Conservation (phyloP, 2,888 invertebrate species). For the Caenorhabditis sp. region DNA sequence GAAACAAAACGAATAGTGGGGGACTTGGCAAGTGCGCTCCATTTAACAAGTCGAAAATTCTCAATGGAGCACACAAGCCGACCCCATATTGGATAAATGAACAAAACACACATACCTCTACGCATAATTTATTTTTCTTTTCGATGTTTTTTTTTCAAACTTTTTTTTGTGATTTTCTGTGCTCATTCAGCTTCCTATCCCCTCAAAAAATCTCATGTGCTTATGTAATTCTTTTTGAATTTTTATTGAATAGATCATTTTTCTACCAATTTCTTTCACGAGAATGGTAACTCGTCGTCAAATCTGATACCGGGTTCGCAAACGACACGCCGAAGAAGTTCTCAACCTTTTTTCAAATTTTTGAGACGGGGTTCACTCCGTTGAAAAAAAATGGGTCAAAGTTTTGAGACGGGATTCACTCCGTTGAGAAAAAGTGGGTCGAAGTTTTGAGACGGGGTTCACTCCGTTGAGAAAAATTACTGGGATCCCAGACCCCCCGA, state of each 20-base stretch:
- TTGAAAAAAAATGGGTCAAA: too few species aligned
- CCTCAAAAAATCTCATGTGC: constrained; percentile 4
- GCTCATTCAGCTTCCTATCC: constrained; percentile 1
- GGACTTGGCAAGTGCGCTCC: constrained; percentile 7
- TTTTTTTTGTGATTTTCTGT: constrained; percentile 27
- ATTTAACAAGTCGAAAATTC: background rate
- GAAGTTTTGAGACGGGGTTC: too few species aligned
- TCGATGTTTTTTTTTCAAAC: background rate
- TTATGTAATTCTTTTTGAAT: background rate
- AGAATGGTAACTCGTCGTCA: too few species aligned
- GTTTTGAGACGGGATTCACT: too few species aligned
- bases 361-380: too few species aligned
- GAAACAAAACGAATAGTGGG: background rate
- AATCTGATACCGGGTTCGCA: too few species aligned
- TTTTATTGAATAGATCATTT: background rate
- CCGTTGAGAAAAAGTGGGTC: too few species aligned
- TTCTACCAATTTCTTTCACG: background rate
- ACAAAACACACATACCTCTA: constrained; percentile 38
- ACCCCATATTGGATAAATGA: background rate
- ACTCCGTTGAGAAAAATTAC: too few species aligned
- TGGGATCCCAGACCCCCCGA: too few species aligned
- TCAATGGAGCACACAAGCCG: background rate
- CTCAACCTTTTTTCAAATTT: too few species aligned
- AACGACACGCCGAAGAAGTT: too few species aligned
- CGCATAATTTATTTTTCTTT: constrained; percentile 64